Conservation (phyloP, 2,113 vertebrate genomes). For the Baryphthengus martii region DNA sequence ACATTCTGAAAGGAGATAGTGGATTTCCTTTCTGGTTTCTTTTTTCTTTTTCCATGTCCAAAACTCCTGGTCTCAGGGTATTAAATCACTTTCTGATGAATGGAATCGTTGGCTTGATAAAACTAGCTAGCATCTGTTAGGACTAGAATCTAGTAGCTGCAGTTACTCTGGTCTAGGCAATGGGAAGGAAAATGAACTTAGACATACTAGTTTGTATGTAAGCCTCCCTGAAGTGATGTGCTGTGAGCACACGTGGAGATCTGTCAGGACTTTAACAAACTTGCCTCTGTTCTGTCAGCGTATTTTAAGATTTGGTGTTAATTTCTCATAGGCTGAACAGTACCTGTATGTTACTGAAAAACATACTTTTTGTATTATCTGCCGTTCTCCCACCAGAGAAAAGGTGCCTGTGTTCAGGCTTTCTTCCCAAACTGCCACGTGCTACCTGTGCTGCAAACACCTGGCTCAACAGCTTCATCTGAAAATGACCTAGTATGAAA, state of each 20-base stretch:
- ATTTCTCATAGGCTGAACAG: neutral
- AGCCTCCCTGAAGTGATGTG: neutral
- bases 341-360: neutral
- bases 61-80: conserved; percentile 13
- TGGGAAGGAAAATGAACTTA: neutral
- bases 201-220: neutral
- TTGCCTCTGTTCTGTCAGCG: neutral
- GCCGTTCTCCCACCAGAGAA: neutral
- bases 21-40: neutral
- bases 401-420: neutral
- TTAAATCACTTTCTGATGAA: neutral
- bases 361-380: neutral
- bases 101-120: neutral
- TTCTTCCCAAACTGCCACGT: neutral
- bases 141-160: neutral
- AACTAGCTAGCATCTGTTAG: neutral
- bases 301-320: neutral
- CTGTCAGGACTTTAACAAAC: neutral
- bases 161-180: neutral
- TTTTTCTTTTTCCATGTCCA: neutral
- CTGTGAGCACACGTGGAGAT: neutral
- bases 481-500: neutral
- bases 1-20: neutral
- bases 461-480: neutral
- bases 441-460: neutral